Conservation (phyloP, 2,113 vertebrate genomes). For the Poicephalus meyeri region DNA sequence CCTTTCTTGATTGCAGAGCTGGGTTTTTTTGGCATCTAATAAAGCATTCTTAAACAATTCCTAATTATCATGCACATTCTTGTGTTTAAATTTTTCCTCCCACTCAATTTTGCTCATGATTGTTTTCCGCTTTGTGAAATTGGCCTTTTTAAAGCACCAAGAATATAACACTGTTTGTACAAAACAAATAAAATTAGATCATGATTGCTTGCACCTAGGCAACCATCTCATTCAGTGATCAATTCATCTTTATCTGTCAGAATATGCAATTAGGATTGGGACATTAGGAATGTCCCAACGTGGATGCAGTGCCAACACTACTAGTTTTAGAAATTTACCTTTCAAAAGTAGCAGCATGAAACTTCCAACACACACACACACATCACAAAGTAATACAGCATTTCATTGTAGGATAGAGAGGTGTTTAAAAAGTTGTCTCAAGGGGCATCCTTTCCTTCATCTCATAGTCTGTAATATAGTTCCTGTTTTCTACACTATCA, state of each 20-base stretch:
- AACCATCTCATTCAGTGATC: background rate
- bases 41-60: slow-evolving; percentile 44
- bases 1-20: slow-evolving; percentile 6
- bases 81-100: slow-evolving; percentile 30
- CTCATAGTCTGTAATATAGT: background rate
- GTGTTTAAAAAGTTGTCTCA: background rate
- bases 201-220: slow-evolving; percentile 6
- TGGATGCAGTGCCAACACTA: background rate
- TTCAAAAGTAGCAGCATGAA: background rate
- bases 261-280: background rate
- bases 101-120: slow-evolving; percentile 26
- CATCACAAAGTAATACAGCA: background rate
- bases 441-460: background rate
- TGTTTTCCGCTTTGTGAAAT: slow-evolving; percentile 32
- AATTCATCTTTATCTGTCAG: slow-evolving; percentile 12
- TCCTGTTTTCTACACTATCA: background rate
- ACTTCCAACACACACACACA: background rate
- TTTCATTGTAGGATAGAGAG: background rate
- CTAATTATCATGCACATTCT: slow-evolving; percentile 42
- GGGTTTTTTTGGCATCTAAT: background rate
- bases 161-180: slow-evolving; percentile 3
- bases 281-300: background rate
- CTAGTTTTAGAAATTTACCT: background rate
- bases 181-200: slow-evolving; percentile 41
- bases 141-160: background rate